phyloP scores from a whole-genome alignment of 2,113 vertebrate species.

The Ammodytes dubius region DNA sequence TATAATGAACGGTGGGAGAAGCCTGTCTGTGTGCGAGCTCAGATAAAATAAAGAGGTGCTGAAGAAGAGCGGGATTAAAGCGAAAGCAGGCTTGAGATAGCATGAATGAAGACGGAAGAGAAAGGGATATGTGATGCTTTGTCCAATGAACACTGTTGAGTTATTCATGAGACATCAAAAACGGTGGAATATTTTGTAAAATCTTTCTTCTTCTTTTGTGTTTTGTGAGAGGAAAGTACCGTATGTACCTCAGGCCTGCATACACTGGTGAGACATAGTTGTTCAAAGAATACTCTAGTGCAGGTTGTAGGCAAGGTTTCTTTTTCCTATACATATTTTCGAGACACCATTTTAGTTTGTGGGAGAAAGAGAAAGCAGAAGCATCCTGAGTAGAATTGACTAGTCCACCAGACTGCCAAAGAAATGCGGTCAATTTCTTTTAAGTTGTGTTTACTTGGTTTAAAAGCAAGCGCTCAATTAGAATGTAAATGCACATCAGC shows the following conservation, averaged over 20 bases:
- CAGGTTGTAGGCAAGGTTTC: no score
- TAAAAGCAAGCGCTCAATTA: not conserved
- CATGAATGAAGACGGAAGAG: conserved; percentile 6
- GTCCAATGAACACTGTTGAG: conserved; percentile 43
- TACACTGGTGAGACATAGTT: not conserved
- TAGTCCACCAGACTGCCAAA: not conserved
- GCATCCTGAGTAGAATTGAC: not conserved
- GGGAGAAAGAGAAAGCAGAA: conserved; percentile 8
- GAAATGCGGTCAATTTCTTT: no score
- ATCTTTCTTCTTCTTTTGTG: conserved; percentile 20
- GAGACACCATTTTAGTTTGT: conserved; percentile 7
- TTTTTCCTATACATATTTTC: no score
- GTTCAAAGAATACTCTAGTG: conserved; percentile 17
- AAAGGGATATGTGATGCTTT: conserved; percentile 37
- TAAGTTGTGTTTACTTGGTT: not conserved
- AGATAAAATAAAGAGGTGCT: conserved; percentile 51
- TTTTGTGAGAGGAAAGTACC: conserved; percentile 9
- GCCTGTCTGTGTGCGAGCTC: not conserved
- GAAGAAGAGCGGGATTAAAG: conserved; percentile 52
- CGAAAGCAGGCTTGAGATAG: conserved; percentile 23
- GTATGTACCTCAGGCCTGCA: conserved; percentile 13
- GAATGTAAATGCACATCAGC: not conserved
- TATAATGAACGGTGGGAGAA: conserved; percentile 34
- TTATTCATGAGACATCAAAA: conserved; percentile 60
- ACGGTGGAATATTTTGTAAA: conserved; percentile 15